Base-by-base conservation (phyloP, 2,888 invertebrate species). In the Protodeltote pygarga region DNA sequence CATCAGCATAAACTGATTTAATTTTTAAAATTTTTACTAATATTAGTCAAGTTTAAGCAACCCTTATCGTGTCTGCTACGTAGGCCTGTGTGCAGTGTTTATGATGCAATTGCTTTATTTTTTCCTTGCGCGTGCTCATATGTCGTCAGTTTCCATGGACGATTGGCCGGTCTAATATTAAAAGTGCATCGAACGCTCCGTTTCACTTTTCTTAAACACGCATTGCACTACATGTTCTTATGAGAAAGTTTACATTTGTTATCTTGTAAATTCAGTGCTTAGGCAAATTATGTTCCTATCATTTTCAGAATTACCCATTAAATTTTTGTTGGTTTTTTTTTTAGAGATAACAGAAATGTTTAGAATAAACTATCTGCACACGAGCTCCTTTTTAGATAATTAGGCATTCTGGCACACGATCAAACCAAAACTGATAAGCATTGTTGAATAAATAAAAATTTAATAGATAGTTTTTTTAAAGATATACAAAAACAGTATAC, bases 151-250 rank as follows among this genome's bases (percentile, higher is more conserved):
- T 27, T 33, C 49, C 49, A 59, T 63, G 57, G 50, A 48, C 41
- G 52, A 59, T 62, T 52, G 46, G 46, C 34, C 9, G 15, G 31
- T 37, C 49, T 28, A 40, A 38, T 53, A 54, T 40, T 49, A n/a
- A 35, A 67, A 67, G 65, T 55, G 65, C 68, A 62, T 65, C 45
- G 48, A 45, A 68, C 53, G 65, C 34, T 52, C 19, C 60, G 66
- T 72, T 72, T 72, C 73, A 71, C 69, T 71, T 71, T 64, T 52
- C 52, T 51, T 46, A 50, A 67, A 70, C 63, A 65, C 46, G 65
- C 60, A 52, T 39, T 40, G 44, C 55, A 42, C 37, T 19, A 33
- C 39, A 50, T 54, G 24, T 48, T 35, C 15, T 41, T 35, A 40
- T 24, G 31, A 54, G 46, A 61, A 52, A 55, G 35, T 40, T 27